Evolutionary conservation across 2,888 invertebrate species (phyloP).

Genomic region (Lasioglossum oenotherae): DNA sequence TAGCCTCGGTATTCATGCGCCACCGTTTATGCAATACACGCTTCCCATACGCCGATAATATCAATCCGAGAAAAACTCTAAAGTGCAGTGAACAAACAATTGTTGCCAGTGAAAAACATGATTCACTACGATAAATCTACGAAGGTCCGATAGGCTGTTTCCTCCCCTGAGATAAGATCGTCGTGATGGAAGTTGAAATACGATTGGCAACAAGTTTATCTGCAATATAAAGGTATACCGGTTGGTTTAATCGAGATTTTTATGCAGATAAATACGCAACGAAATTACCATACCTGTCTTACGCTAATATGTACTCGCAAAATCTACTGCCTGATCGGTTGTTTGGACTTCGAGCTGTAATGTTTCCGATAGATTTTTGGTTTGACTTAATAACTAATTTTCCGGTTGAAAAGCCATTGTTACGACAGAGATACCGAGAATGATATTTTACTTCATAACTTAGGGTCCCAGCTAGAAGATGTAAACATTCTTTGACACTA

Average conservation of each 20-base stretch:
- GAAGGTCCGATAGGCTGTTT: background rate
- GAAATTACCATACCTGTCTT: background rate
- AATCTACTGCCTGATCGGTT: background rate
- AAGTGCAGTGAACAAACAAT: background rate
- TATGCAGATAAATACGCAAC: background rate
- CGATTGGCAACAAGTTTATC: background rate
- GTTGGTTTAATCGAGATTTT: background rate
- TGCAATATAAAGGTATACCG: background rate
- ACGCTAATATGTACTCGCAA: background rate
- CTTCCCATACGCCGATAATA: background rate
- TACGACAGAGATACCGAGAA: no score
- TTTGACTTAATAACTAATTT: no score
- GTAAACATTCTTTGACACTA: no score
- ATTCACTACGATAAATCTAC: background rate
- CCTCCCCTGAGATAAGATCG: background rate
- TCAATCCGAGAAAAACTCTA: background rate
- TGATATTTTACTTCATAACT: no score
- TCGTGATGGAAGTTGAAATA: background rate
- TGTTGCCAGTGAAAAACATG: background rate
- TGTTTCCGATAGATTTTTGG: background rate
- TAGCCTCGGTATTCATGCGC: background rate
- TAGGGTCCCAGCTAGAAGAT: no score
- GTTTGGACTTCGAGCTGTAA: background rate
- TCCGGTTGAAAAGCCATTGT: no score
- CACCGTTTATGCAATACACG: background rate